Conservation (phyloP, 1,140 invertebrate species). For the Augochlora pura region DNA sequence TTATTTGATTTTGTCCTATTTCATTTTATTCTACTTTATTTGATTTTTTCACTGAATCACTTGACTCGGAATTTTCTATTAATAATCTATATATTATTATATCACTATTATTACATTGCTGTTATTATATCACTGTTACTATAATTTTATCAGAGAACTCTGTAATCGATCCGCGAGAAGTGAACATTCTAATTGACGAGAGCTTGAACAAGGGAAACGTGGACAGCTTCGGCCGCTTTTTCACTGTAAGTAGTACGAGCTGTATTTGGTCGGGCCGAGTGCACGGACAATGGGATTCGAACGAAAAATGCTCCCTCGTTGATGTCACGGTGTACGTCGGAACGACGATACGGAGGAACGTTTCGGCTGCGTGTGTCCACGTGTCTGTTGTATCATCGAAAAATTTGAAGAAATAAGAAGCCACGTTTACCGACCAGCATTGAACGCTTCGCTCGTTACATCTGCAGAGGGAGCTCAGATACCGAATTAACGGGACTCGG, state of each 20-base stretch:
- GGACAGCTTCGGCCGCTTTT: not conserved
- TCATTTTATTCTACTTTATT: too few relatives aligned
- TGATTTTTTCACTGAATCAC: too few relatives aligned
- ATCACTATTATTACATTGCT: too few relatives aligned
- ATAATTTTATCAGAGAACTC: too few relatives aligned
- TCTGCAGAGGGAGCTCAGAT: constrained; percentile 42
- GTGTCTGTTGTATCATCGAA: not conserved
- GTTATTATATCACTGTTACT: too few relatives aligned
- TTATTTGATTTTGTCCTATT: too few relatives aligned
- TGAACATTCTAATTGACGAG: too few relatives aligned
- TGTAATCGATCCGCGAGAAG: too few relatives aligned
- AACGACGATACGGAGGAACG: too few relatives aligned
- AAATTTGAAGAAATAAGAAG: not conserved
- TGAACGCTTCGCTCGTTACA: not conserved
- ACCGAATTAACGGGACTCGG: not conserved
- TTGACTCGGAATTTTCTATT: too few relatives aligned
- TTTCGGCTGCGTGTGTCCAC: too few relatives aligned
- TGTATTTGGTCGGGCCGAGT: constrained; percentile 13
- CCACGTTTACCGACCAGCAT: constrained; percentile 34
- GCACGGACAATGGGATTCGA: not conserved
- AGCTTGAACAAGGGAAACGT: not conserved
- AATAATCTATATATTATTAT: too few relatives aligned
- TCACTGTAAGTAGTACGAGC: constrained; percentile 31
- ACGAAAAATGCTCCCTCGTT: not conserved
- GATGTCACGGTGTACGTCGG: not conserved